Evolutionary conservation across 1,140 invertebrate species (phyloP), one percentile per base, ranked within the genome.

Genomic region (Atta cephalotes): DNA sequence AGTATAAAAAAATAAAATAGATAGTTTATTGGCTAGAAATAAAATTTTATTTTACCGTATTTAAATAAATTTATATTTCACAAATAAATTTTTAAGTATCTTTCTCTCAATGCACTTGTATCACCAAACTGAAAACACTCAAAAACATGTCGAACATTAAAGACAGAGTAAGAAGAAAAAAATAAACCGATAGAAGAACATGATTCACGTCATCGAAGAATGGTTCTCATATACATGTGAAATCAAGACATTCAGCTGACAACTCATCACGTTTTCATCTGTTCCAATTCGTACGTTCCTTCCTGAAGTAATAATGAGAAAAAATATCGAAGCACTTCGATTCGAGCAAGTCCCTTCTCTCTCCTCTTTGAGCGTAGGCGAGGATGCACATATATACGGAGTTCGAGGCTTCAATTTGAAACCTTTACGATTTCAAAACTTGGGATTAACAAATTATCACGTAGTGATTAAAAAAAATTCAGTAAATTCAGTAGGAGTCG

Each of bases 161-260:
- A 58, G n/a, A 68, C 9, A 25, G 16, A 78, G 18, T 21, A 18
- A 16, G 16, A 25, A 25, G n/a, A 21, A 51, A 70, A 70, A 70
- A 78, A 74, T 86, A 60, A 81, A 89, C 63, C 68, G 45, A 72
- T 63, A 87, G 78, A 66, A 35, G 35, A 89, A 28, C 71, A 49
- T 28, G 49, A 51, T 60, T 66, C 85, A 85, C 84, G 87, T 89
- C 88, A 89, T 87, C 88, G 63, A 62, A 89, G 87, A 63, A 87
- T 81, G 81, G 56, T 25, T 66, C 51, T 49, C 88, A 21, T 60
- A 78, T 12, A 45, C 12, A 45, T n/a, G 85, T 53, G 85, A 90
- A 87, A 87, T 62, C 66, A 21, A 72, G 74, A 89, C 72, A 87
- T 85, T 68, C 60, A 21, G 78, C 21, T 21, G 74, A 89, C 72